These are phyloP conservation scores for Meloe dianella DNA, from an alignment of 2,888 invertebrate genomes.

Conservation along the genomic window DNA sequence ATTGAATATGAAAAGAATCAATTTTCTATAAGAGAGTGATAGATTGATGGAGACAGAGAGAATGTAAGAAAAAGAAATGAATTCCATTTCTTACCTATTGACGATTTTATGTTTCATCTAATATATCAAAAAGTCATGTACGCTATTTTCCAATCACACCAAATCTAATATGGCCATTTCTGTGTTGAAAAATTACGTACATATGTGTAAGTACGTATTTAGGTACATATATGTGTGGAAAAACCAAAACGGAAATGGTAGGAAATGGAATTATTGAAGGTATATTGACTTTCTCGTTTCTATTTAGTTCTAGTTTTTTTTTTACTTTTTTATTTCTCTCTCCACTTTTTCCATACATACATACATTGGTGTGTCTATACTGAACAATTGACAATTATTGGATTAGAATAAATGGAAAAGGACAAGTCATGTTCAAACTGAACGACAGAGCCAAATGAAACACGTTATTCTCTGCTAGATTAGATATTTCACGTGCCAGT, in stretches of 20 bases:
- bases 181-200: background rate
- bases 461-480: no score
- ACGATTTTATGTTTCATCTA: background rate
- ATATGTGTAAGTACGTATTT: background rate
- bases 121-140: background rate
- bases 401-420: no score
- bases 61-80: no score
- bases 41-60: no score
- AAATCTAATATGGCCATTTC: background rate
- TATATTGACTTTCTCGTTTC: conserved; percentile 49
- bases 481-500: no score
- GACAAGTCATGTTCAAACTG: no score
- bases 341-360: background rate
- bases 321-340: background rate
- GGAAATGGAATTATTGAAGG: conserved; percentile 53
- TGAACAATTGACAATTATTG: no score
- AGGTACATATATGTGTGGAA: background rate
- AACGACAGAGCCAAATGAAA: no score
- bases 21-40: no score
- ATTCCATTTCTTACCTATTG: background rate
- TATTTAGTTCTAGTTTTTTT: no score
- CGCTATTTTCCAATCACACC: background rate
- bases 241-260: conserved; percentile 45
- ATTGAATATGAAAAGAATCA: no score
- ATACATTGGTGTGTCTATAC: no score